These are phyloP conservation scores for Melanostigma gelatinosum DNA, from an alignment of 2,113 vertebrate species.

Conservation along the genomic window DNA sequence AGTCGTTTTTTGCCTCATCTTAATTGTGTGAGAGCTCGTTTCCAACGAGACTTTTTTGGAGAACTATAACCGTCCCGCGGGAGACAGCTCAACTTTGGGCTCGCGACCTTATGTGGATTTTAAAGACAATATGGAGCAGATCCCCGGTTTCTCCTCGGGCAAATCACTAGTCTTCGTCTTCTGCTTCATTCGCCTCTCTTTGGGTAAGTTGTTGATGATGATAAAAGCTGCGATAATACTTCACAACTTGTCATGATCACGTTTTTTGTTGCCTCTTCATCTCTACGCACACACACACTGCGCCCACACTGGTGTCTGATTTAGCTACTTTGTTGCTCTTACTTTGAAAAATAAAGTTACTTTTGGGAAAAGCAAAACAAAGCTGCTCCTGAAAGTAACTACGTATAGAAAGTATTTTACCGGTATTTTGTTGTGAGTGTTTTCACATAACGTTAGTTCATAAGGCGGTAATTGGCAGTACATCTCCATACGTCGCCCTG, in stretches of 20 bases:
- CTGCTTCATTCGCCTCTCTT: constrained; percentile 73
- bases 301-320: neutral
- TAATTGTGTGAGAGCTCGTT: neutral
- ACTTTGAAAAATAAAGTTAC: no score
- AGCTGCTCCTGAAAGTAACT: neutral
- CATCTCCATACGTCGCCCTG: neutral
- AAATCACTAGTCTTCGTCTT: constrained; percentile 72
- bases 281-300: constrained; percentile 33
- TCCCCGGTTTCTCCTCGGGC: constrained; percentile 79
- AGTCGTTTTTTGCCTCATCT: neutral
- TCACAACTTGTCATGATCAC: constrained; percentile 36
- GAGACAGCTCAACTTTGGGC: constrained; percentile 77
- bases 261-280: constrained; percentile 52
- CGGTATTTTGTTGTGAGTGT: no score
- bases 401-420: neutral
- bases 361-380: neutral
- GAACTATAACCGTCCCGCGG: constrained; percentile 60
- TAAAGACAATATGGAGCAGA: constrained; percentile 82
- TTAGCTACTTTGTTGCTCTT: no score
- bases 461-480: neutral
- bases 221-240: neutral
- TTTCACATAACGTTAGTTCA: no score
- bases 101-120: constrained; percentile 86
- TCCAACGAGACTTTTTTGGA: constrained; percentile 40
- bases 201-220: constrained; percentile 73